Evolutionary conservation across 2,113 vertebrate species (phyloP).

Genomic region (Calidris pugnax): DNA sequence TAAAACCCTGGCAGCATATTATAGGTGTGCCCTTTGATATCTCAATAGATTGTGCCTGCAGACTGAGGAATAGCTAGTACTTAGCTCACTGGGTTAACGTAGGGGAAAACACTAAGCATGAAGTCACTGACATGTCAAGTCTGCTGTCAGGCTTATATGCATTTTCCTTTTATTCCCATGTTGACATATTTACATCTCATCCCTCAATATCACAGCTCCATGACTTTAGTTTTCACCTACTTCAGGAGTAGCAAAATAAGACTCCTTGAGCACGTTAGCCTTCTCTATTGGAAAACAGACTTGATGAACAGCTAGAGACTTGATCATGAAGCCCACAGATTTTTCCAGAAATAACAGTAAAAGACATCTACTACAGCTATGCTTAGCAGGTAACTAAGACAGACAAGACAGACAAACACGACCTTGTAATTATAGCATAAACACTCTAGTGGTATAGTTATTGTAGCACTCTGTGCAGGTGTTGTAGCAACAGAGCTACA

Average conservation of each 20-base stretch:
- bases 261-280: background rate
- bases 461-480: background rate
- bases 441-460: background rate
- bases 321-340: background rate
- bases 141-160: background rate
- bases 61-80: background rate
- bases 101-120: background rate
- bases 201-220: background rate
- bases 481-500: background rate
- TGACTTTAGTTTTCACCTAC: background rate
- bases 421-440: background rate
- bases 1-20: background rate
- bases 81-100: rapidly evolving
- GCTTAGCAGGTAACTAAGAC: background rate
- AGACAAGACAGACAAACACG: background rate
- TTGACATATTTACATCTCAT: background rate
- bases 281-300: background rate
- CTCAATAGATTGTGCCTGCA: background rate
- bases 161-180: background rate
- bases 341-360: background rate
- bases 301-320: background rate
- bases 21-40: background rate
- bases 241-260: background rate
- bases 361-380: background rate
- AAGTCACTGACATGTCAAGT: background rate